Evolutionary conservation across 1,140 invertebrate genomes (phyloP), one percentile per base, ranked within the genome.

Genomic region (Caerostris darwini): DNA sequence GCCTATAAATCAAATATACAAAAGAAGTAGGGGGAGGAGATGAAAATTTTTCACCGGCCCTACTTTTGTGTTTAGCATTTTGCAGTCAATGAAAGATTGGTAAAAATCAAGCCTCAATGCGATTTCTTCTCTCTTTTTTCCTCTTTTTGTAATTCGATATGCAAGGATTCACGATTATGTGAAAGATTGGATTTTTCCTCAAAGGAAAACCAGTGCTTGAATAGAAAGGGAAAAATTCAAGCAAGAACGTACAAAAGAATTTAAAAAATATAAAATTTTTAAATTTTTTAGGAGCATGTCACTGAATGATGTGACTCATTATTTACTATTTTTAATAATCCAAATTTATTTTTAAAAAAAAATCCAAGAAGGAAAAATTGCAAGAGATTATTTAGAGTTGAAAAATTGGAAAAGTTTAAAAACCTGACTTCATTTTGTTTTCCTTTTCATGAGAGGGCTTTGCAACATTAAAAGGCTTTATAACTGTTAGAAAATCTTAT

Each of bases 31-130:
- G 34, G 34, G 82, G 53, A 87, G 64, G 34, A 14, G 19, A 50
- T 5, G 58, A 56, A 88, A 67, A 88, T 69, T 56, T 71, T 67
- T 57, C 87, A 69, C 50, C 7, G 8, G 19, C 3, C 3, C 0
- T 6, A 61, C 12, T 12, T 87, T 59, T 64, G 8, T 50, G 19
- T 53, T 7, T 50, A 53, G 57, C 5, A 58, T 50, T 59, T 85
- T 85, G 6, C 50, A 64, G 14, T 19, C 64, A 7, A 17, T 89
- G 64, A 71, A 61, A 53, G 71, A 89, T 89, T 7, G 87, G 64
- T 34, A 19, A 53, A 34, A 89, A 89, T 89, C 64, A 61, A 53
- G 34, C 19, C 34, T 7, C 10, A n/a, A 71, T 57, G 34, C 8
- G 10, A 17, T 56, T 53, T 89, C 64, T 19, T 17, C 34, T 34